Evolutionary conservation across 2,888 invertebrate genomes (phyloP).

Genomic region (Mamestra brassicae): DNA sequence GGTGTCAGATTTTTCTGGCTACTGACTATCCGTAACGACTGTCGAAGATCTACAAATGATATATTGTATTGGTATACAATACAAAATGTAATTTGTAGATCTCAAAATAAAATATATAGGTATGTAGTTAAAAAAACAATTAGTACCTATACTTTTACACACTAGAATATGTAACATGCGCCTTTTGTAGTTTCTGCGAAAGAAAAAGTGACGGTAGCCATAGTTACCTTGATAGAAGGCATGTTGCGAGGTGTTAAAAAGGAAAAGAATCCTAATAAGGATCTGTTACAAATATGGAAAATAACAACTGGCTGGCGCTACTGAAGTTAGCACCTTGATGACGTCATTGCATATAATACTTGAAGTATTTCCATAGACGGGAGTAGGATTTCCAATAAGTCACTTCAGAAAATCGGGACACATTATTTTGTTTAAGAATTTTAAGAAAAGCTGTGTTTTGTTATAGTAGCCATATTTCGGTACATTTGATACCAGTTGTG

Average conservation of each 20-base stretch:
- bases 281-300: constrained; percentile 36
- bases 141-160: no score
- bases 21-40: no score
- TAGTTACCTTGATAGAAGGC: neutral
- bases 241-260: constrained; percentile 28
- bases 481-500: neutral
- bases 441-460: neutral
- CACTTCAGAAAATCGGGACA: neutral
- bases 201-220: neutral
- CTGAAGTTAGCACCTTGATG: constrained; percentile 41
- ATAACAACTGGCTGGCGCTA: constrained; percentile 20
- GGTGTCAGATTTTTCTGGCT: no score
- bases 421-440: neutral
- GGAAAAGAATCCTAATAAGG: constrained; percentile 45
- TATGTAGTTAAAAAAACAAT: no score
- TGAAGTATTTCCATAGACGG: constrained; percentile 7
- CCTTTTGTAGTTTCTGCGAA: neutral
- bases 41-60: no score
- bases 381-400: constrained; percentile 19
- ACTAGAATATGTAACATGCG: no score
- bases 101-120: no score
- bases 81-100: no score
- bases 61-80: no score
- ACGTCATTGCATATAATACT: constrained; percentile 51
- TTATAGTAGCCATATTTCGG: no score